A percentile compares a stretch with the other conserved stretches of the same genome.
Conservation (phyloP, 2,888 invertebrate genomes). For the Tigriopus californicus region DNA sequence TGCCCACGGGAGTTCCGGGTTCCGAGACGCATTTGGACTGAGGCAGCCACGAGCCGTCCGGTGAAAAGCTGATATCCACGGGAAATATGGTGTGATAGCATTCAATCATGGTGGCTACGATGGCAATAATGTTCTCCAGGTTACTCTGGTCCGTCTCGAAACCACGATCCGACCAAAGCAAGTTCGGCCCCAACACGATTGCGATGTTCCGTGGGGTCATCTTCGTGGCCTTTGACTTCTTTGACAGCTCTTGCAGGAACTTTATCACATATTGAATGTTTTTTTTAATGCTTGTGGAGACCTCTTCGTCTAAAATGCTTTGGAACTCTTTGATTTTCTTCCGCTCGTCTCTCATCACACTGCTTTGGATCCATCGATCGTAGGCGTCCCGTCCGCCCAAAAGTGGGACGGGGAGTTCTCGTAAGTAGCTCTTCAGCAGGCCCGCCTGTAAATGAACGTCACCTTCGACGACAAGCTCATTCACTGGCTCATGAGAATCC, state of each 20-base stretch:
- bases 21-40: too few species aligned
- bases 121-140: not conserved
- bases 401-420: constrained; percentile 10
- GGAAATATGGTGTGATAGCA: constrained; percentile 1
- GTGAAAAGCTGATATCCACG: not conserved
- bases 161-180: not conserved
- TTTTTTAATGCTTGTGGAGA: not conserved
- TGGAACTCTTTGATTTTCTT: not conserved
- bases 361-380: constrained; percentile 1
- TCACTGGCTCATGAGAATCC: not conserved
- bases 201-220: constrained; percentile 8
- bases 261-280: constrained; percentile 11
- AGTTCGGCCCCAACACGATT: constrained; percentile 5
- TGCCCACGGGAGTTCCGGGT: too few species aligned
- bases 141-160: not conserved
- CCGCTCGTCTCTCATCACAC: not conserved
- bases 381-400: not conserved
- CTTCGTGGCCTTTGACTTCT: not conserved
- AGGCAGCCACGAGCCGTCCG: too few species aligned
- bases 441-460: constrained; percentile 7
- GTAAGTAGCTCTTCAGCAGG: constrained; percentile 7
- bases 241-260: not conserved
- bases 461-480: not conserved
- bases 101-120: constrained; percentile 2
- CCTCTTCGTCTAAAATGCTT: not conserved